Evolutionary conservation across 2,113 vertebrate species (phyloP).

Genomic region (Hippopotamus amphibius): DNA sequence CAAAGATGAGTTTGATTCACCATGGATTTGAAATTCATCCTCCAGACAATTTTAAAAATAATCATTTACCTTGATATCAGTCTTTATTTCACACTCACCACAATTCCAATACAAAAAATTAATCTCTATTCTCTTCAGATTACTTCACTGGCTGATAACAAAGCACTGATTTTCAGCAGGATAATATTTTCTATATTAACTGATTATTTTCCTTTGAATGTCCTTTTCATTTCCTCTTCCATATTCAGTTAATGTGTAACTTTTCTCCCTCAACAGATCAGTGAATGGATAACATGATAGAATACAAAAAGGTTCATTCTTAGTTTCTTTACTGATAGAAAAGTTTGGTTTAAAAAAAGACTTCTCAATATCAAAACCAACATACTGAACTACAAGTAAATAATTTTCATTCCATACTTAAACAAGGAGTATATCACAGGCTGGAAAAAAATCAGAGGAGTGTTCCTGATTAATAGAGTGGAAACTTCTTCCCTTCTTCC

Average conservation of each 20-base stretch:
- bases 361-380: not conserved
- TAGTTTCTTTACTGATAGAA: conserved; percentile 21
- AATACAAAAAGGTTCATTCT: not conserved
- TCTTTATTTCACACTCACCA: conserved; percentile 15
- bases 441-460: not conserved
- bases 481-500: not conserved
- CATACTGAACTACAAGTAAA: not conserved
- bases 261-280: not conserved
- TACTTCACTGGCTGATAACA: conserved; percentile 24
- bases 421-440: not conserved
- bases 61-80: not conserved
- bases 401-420: not conserved
- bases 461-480: not conserved
- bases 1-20: not conserved
- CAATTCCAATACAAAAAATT: conserved; percentile 39
- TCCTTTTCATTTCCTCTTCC: conserved; percentile 61
- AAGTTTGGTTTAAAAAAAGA: not conserved
- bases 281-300: not conserved
- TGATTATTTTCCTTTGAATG: conserved; percentile 52
- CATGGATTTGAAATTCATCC: conserved; percentile 51
- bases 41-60: conserved; percentile 38
- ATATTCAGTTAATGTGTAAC: conserved; percentile 4
- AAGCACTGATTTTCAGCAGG: conserved; percentile 54
- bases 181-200: conserved; percentile 55
- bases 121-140: conserved; percentile 48